Base-by-base conservation (phyloP, 2,888 invertebrate species). In the Pomacea canaliculata region DNA sequence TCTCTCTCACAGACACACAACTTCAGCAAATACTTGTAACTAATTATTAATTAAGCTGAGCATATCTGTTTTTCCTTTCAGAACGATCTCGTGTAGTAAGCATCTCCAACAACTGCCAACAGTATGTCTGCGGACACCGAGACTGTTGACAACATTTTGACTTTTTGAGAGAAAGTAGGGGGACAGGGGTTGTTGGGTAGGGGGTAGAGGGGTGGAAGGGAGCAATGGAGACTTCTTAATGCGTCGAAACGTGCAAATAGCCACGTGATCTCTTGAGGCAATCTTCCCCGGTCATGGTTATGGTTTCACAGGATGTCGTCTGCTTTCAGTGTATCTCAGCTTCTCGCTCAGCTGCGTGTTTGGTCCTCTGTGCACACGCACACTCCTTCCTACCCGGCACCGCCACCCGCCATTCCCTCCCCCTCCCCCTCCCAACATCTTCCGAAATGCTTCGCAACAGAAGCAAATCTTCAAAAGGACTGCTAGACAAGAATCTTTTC, bases 311-410 rank as follows among this genome's bases (percentile, higher is more conserved):
- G 10, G 51, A 16, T 7, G 51, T 16, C 51, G 51, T 56, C 51
- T 56, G 51, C 16, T 56, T 56, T 37, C 16, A 56, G 16, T 56
- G 1, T 16, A 56, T 56, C 51, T 56, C 16, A 56, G 51, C 16
- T 56, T 16, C 68, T 49, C 46, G 13, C 68, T 48, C 0, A 46
- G 13, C 23, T 19, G 10, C 27, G n/a, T 27, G 27, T n/a, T 68
- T 46, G 16, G n/a, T 46, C 49, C 46, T 49, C 16, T 37, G 13
- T n/a, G 66, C 66, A 9, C n/a, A 19, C 67, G 18, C 68, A 48
- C 68, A 48, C 68, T 71, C 71, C 60, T 60, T 71, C 62, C 37
- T 37, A 37, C 37, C 71, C 60, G 13, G 16, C 70, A 19, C 7
- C 1, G 7, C 70, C 18, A 9, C 48, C 70, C 23, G 9, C 13